phyloP scores from a whole-genome alignment of 2,113 vertebrate genomes.

The Oreochromis niloticus region DNA sequence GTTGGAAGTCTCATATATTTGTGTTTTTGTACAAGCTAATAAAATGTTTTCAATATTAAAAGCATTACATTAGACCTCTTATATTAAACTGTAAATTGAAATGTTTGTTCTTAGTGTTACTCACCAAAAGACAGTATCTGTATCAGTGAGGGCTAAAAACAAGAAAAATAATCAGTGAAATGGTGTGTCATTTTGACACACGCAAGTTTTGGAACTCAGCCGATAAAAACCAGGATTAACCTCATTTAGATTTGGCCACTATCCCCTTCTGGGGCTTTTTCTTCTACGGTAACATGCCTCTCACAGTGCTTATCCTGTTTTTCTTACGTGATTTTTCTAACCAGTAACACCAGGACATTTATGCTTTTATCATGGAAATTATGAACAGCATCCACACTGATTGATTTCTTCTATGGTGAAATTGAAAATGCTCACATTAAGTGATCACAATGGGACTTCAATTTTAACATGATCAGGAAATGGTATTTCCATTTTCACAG shows the following conservation, averaged over 20 bases:
- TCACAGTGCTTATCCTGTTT: neutral
- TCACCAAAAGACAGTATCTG: neutral
- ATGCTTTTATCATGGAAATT: neutral
- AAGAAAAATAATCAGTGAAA: neutral
- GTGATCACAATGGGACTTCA: neutral
- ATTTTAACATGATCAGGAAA: neutral
- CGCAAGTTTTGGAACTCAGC: neutral
- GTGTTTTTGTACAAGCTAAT: neutral
- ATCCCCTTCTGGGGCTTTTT: neutral
- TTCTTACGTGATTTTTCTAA: neutral
- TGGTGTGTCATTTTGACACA: neutral
- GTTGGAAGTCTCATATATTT: neutral
- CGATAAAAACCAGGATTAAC: neutral
- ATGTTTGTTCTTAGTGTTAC: neutral
- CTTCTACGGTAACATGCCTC: neutral
- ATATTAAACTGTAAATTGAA: neutral
- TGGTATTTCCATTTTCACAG: neutral
- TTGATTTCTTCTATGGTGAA: neutral
- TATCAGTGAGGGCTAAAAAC: neutral
- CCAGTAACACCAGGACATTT: neutral
- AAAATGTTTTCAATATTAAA: neutral
- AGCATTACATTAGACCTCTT: neutral
- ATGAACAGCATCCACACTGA: neutral
- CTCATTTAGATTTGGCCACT: neutral
- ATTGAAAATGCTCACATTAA: neutral